Percentiles rank a stretch among this genome's conserved stretches.
These are phyloP conservation scores for Petromus typicus DNA, from an alignment of 2,113 vertebrate genomes.

Conservation along the genomic window DNA sequence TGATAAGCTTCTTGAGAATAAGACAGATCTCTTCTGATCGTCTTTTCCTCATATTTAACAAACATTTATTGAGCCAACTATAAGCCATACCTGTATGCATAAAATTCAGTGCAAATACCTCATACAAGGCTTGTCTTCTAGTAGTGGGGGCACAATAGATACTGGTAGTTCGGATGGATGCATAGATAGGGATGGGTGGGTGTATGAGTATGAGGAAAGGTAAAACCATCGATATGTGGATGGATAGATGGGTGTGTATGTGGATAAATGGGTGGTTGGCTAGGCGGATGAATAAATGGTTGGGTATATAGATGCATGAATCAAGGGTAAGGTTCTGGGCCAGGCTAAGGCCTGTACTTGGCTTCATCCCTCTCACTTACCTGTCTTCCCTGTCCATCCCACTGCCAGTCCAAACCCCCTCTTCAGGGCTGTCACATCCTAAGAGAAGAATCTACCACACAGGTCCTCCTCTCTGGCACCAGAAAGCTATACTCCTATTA, in stretches of 20 bases:
- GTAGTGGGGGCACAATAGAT: not conserved
- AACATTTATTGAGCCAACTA: not conserved
- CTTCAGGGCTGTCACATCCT: not conserved
- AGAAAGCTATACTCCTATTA: not conserved
- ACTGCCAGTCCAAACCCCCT: not conserved
- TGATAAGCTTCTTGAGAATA: not conserved
- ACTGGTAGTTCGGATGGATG: not conserved
- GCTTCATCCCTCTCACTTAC: not conserved
- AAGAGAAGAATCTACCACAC: not conserved
- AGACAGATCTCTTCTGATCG: not conserved
- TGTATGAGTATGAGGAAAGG: not conserved
- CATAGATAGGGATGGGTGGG: not conserved
- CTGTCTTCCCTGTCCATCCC: not conserved
- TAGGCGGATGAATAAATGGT: not conserved
- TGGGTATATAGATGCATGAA: not conserved
- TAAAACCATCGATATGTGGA: not conserved
- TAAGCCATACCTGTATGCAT: not conserved
- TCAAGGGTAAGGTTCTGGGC: not conserved
- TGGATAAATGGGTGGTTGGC: no score
- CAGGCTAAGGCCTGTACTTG: not conserved
- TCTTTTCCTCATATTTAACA: not conserved
- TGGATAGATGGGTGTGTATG: not conserved
- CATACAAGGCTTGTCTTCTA: not conserved
- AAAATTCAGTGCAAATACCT: not conserved
- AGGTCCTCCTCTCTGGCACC: not conserved